Conservation (phyloP, 2,113 vertebrate genomes). For the Alligator mississippiensis region DNA sequence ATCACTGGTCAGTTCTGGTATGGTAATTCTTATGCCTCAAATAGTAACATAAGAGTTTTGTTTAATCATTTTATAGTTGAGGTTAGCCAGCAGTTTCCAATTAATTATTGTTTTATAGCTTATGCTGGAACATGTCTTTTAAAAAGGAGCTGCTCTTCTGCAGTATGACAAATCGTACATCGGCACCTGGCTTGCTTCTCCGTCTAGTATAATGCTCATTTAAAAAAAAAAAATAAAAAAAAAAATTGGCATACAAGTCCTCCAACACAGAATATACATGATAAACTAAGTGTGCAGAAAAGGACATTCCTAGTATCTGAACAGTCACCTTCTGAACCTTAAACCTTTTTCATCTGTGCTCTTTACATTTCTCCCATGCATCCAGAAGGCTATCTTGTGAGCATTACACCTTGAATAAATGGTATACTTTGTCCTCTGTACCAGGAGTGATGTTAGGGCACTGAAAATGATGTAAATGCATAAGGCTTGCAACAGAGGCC, state of each 20-base stretch:
- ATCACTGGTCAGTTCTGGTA: neutral
- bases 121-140: neutral
- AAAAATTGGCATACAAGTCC: neutral
- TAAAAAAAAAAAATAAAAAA: too few relatives aligned
- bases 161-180: neutral
- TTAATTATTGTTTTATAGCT: neutral
- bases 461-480: too few relatives aligned
- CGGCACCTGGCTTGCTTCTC: too few relatives aligned
- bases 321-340: neutral
- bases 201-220: too few relatives aligned
- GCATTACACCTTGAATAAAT: neutral
- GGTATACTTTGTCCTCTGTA: neutral
- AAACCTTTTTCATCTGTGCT: neutral
- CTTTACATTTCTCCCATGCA: neutral
- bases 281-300: neutral
- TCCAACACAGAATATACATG: neutral
- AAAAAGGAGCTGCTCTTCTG: neutral
- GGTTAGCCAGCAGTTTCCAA: neutral
- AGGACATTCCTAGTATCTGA: neutral
- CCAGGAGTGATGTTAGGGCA: neutral
- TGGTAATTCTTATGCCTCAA: neutral
- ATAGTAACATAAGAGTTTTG: neutral
- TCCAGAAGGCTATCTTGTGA: neutral
- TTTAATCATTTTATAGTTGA: neutral
- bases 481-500: too few relatives aligned